Conservation (phyloP, 1,140 invertebrate genomes). For the Bombus sibiricus region DNA sequence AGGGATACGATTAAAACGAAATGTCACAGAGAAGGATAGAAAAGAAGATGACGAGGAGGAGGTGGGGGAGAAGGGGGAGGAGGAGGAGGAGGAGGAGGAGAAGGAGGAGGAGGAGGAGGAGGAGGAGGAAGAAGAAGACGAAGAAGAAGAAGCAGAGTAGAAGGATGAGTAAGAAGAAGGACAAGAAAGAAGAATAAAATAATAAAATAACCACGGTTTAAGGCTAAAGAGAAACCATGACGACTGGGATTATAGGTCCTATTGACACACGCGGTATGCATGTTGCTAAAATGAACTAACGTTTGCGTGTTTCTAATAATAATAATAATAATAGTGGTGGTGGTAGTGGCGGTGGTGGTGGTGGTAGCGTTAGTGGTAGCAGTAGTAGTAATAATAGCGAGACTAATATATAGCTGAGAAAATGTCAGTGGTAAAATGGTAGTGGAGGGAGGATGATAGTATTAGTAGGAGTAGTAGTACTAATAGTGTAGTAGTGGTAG, state of each 20-base stretch:
- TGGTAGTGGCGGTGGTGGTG: background rate
- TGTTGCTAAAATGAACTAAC: slow-evolving; percentile 50
- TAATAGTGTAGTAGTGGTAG: slow-evolving; percentile 33
- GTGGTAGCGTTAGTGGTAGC: slow-evolving; percentile 44
- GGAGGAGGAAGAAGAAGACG: slow-evolving; percentile 3
- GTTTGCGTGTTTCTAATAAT: slow-evolving; percentile 42
- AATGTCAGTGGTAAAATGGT: slow-evolving; percentile 55
- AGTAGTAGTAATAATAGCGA: slow-evolving; percentile 61
- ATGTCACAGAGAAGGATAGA: slow-evolving; percentile 12
- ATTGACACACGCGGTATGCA: slow-evolving; percentile 28
- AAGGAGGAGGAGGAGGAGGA: background rate
- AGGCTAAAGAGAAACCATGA: slow-evolving; percentile 77
- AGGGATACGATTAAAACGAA: background rate
- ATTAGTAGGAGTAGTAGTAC: slow-evolving; percentile 58
- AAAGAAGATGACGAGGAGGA: background rate
- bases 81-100: background rate
- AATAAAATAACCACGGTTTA: background rate
- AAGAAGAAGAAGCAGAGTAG: background rate
- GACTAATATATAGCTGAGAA: slow-evolving; percentile 65
- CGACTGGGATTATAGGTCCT: slow-evolving; percentile 62
- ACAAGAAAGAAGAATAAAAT: slow-evolving; percentile 28
- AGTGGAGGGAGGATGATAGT: slow-evolving; percentile 42
- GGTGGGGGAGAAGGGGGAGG: slow-evolving; percentile 3
- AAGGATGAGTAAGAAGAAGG: slow-evolving; percentile 8
- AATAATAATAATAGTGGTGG: slow-evolving; percentile 36